Percentiles rank a stretch among this genome's conserved stretches.
These are phyloP conservation scores for Ectemnius cavifrons DNA, from an alignment of 2,888 invertebrate species.

Conservation along the genomic window DNA sequence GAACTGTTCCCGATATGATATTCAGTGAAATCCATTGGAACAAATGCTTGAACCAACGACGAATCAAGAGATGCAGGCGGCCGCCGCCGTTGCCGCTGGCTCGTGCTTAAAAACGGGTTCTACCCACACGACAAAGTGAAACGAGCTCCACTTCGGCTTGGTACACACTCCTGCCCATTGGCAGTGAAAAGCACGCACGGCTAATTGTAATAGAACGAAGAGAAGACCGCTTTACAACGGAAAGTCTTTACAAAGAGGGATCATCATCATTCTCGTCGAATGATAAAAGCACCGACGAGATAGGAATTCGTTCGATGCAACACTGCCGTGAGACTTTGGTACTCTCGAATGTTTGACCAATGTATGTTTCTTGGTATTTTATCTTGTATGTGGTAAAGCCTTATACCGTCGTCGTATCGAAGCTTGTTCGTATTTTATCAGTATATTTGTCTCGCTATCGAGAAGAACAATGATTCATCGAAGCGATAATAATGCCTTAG, in stretches of 20 bases:
- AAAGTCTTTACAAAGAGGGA: too few species aligned
- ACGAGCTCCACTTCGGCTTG: conserved; percentile 12
- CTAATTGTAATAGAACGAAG: conserved; percentile 27
- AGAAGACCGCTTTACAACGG: neutral
- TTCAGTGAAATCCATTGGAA: conserved; percentile 44
- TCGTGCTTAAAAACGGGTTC: conserved; percentile 48
- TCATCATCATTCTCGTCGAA: neutral
- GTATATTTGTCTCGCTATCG: conserved; percentile 13
- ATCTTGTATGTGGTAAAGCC: conserved; percentile 3
- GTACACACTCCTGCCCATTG: conserved; percentile 11
- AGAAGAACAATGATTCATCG: conserved; percentile 24
- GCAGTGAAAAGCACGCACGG: conserved; percentile 19
- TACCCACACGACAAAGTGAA: conserved; percentile 50
- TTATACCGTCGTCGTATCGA: neutral
- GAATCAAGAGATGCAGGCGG: too few species aligned
- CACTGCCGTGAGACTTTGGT: neutral
- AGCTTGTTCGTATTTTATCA: conserved; percentile 11
- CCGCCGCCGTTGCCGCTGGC: neutral
- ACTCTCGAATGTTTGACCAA: neutral
- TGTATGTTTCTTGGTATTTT: conserved; percentile 6
- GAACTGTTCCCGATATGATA: conserved; percentile 38
- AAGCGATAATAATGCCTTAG: neutral
- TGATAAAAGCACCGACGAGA: neutral
- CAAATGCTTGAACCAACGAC: conserved; percentile 15
- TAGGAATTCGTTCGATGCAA: neutral